phyloP scores from a whole-genome alignment of 2,113 vertebrate species.

The Phrynocephalus versicolor region DNA sequence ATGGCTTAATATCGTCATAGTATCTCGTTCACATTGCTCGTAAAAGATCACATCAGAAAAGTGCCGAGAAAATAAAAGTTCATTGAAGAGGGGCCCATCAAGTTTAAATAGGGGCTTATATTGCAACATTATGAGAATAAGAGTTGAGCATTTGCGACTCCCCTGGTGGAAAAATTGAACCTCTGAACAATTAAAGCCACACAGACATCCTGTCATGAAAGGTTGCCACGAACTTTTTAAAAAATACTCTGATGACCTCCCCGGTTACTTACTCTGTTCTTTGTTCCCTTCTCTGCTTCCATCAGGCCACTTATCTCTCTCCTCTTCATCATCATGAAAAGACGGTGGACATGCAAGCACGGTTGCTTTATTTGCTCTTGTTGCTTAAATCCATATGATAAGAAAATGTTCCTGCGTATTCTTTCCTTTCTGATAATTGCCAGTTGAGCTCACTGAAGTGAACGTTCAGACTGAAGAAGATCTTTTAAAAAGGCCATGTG shows the following conservation, averaged over 20 bases:
- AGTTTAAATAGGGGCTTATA: slow-evolving; percentile 65
- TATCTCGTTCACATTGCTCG: slow-evolving; percentile 53
- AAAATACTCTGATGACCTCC: slow-evolving; percentile 60
- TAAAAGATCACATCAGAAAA: slow-evolving; percentile 50
- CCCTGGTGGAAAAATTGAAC: slow-evolving; percentile 58
- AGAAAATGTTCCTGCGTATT: slow-evolving; percentile 55
- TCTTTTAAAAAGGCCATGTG: background rate
- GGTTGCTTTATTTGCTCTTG: slow-evolving; percentile 1
- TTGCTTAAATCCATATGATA: slow-evolving; percentile 4
- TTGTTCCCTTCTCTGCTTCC: slow-evolving; percentile 62
- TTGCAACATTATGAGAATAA: slow-evolving; percentile 51
- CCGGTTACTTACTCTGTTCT: slow-evolving; percentile 57
- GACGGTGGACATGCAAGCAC: slow-evolving; percentile 54
- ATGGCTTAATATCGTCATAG: slow-evolving; percentile 50
- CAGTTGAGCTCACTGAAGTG: slow-evolving; percentile 51
- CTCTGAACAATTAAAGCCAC: slow-evolving; percentile 64
- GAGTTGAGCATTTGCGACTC: slow-evolving; percentile 47
- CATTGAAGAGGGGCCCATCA: slow-evolving; percentile 66
- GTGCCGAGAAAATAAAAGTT: slow-evolving; percentile 56
- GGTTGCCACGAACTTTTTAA: slow-evolving; percentile 58
- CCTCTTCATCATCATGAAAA: slow-evolving; percentile 54
- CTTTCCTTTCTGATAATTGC: slow-evolving; percentile 57
- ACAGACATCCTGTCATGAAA: slow-evolving; percentile 51
- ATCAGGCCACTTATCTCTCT: slow-evolving; percentile 66
- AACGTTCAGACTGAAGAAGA: background rate